phyloP scores from a whole-genome alignment of 2,797 vertebrate species.

The Peromyscus melanophrys region DNA sequence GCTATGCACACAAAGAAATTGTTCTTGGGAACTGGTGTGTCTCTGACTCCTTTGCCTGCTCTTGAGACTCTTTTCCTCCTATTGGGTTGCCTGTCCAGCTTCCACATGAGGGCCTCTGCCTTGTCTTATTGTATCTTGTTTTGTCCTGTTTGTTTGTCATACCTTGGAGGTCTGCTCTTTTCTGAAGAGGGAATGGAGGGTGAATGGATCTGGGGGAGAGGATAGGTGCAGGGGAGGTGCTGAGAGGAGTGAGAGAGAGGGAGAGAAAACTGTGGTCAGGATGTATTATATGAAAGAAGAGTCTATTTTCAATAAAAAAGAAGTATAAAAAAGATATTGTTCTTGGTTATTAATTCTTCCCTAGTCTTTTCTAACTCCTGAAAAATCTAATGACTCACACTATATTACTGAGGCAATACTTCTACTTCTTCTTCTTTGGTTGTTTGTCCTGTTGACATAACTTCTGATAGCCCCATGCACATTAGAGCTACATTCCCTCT shows the following conservation, averaged over 20 bases:
- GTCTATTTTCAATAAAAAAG: background rate
- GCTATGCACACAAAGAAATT: background rate
- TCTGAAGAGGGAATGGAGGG: background rate
- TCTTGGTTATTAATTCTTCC: background rate
- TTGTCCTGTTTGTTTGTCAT: background rate
- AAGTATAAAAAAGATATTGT: background rate
- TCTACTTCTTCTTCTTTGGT: background rate
- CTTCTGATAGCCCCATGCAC: background rate
- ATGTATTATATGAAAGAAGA: background rate
- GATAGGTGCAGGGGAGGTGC: background rate
- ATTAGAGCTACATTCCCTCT: background rate
- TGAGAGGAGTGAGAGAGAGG: background rate
- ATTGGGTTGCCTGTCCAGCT: background rate
- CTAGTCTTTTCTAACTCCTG: background rate
- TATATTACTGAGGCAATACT: background rate
- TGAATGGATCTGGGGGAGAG: background rate
- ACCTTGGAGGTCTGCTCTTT: background rate
- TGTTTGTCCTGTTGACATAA: background rate
- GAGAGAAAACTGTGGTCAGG: background rate
- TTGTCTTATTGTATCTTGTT: background rate
- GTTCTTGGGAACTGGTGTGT: background rate
- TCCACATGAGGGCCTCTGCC: background rate
- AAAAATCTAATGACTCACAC: background rate
- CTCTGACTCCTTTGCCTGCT: background rate
- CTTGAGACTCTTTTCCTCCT: background rate